phyloP scores from a whole-genome alignment of 2,113 vertebrate species.

The Athene noctua region DNA sequence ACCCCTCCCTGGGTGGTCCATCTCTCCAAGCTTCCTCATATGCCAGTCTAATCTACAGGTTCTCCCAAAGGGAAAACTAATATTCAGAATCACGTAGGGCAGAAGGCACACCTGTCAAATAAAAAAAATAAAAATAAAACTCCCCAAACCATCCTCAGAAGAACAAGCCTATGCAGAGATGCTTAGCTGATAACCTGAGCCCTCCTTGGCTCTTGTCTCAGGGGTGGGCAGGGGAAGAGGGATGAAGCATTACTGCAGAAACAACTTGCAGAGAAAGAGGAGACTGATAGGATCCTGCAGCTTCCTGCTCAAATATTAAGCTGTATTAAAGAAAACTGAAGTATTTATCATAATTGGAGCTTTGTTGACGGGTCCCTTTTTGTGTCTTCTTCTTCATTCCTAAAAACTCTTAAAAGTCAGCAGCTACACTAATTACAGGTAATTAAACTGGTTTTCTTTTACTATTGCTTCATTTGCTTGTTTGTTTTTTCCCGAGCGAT shows the following conservation, averaged over 20 bases:
- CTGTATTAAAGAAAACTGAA: not conserved
- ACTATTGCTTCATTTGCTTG: not conserved
- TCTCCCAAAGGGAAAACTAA: not conserved
- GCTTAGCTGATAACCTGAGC: not conserved
- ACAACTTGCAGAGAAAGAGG: not conserved
- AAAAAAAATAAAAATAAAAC: not conserved
- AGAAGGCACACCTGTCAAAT: not conserved
- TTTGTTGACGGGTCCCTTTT: not conserved
- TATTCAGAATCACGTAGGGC: not conserved
- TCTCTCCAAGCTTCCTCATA: not conserved
- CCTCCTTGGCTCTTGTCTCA: not conserved
- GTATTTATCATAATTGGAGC: not conserved
- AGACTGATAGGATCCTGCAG: not conserved
- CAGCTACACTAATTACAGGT: not conserved
- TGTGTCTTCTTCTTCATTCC: not conserved
- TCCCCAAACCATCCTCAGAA: not conserved
- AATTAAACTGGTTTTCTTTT: not conserved
- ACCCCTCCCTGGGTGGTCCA: constrained; percentile 25
- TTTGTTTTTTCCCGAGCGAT: not conserved
- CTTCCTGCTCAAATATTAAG: not conserved
- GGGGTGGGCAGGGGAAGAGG: not conserved
- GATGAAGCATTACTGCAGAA: not conserved
- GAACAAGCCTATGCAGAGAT: not conserved
- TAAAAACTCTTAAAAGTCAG: not conserved
- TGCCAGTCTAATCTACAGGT: not conserved